Evolutionary conservation across 2,797 vertebrate genomes (phyloP), one percentile per base, ranked within the genome.

Genomic region (Oryzias dopingdopingensis): DNA sequence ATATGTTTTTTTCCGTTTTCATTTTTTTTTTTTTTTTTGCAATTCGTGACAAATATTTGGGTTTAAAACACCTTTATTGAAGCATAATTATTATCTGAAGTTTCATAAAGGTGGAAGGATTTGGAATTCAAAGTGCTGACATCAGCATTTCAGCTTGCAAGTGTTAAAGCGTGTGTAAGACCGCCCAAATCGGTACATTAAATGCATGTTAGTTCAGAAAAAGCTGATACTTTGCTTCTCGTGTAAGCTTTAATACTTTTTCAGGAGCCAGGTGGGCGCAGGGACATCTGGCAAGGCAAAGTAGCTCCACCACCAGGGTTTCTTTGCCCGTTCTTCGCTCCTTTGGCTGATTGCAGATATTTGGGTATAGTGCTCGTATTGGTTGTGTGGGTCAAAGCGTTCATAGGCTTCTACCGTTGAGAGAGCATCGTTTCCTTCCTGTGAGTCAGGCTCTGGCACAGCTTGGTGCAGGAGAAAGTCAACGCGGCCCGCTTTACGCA

Each of bases 221-320:
- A 52, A 32, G n/a, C 7, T 15, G 1, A 14, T 20, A 13, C 20
- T 64, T 32, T 1, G 42, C 50, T 44, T 29, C 61, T 65, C 20
- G 20, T 32, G 5, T 62, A 17, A 14, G 29, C 64, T 75, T 76
- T 82, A 90, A 59, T 88, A 83, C 40, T 90, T 88, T 77, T 92
- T 95, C 29, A 98, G 93, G 65, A 98, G 86, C 96, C 96, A 98
- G 57, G 92, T 89, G 0, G 96, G 96, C 10, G 89, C 81, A 2
- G 92, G 82, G 2, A 75, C 83, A 24, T 88, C 90, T 0, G 93
- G 69, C 1, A 81, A 87, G 5, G 84, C 85, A 76, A 99, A 97
- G 77, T 98, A 99, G 10, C 86, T 90, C 96, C 96, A 99, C 96
- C 96, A 99, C 96, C 96, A 97, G 0, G 96, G 96, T 72, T 94